phyloP scores from a whole-genome alignment of 2,113 vertebrate species.

The Amia ocellicauda region DNA sequence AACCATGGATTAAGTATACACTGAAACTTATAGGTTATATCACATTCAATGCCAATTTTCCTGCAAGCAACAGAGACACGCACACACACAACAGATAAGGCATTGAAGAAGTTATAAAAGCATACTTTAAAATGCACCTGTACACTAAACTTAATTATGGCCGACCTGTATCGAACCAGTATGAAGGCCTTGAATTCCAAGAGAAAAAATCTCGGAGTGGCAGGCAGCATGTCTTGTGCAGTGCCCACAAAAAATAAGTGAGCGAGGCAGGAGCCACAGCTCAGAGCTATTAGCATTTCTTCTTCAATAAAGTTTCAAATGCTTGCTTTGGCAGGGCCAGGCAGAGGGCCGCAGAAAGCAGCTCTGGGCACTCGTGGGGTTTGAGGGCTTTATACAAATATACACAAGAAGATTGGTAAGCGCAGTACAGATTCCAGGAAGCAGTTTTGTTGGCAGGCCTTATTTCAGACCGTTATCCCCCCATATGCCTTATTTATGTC shows the following conservation, averaged over 20 bases:
- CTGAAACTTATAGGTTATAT: no score
- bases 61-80: no score
- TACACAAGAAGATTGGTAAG: slow-evolving; percentile 33
- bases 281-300: slow-evolving; percentile 26
- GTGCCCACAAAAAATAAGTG: slow-evolving; percentile 29
- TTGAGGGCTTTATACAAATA: slow-evolving; percentile 32
- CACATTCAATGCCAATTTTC: no score
- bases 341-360: neutral
- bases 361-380: slow-evolving; percentile 22
- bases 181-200: no score
- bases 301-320: slow-evolving; percentile 21
- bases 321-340: slow-evolving; percentile 9
- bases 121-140: no score
- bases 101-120: no score
- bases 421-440: slow-evolving; percentile 53
- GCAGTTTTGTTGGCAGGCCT: slow-evolving; percentile 47
- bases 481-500: slow-evolving; percentile 39
- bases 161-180: no score
- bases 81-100: no score
- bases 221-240: slow-evolving; percentile 20
- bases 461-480: slow-evolving; percentile 37
- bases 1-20: no score
- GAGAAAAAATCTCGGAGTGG: slow-evolving; percentile 1
- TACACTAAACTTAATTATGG: no score
- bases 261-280: slow-evolving; percentile 35